Base-by-base conservation (phyloP, 2,797 vertebrate species). In the Peromyscus eremicus region DNA sequence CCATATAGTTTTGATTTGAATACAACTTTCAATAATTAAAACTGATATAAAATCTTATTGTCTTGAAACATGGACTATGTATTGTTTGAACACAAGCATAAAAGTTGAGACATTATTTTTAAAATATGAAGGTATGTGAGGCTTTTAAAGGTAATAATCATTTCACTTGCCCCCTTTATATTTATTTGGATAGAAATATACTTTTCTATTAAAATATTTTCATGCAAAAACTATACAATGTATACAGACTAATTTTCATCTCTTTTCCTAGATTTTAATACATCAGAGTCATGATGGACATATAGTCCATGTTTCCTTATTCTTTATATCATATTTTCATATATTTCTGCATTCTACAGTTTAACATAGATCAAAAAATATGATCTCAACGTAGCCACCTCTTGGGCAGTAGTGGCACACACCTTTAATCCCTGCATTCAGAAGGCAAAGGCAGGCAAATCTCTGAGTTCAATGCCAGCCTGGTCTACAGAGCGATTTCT, bases 21-120 rank as follows among this genome's bases (percentile, higher is more conserved):
- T 2, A 32, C n/a, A 40, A 71, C 5, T 91, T 81, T 90, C 52
- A 40, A 77, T 55, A 81, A 60, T 25, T 93, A 89, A 73, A 92
- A 83, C 64, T 34, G 1, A 94, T 17, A 92, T 82, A 9, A 87
- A 92, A 92, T 0, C 4, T 46, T 68, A 77, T 5, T 49, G 4
- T 71, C 21, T 66, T 95, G 8, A 49, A 64, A 80, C 86, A 7
- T 70, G 37, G 14, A 0, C 6, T 88, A 52, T 62, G 73, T 17
- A 75, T 27, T 83, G 17, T 84, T 77, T 29, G 84, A 0, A 8
- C 16, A 25, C 17, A 87, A 73, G 4, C 5, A 49, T 11, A 17
- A 13, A 70, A 64, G 1, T 40, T 3, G 21, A 55, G 6, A 27
- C 10, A 32, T 29, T 81, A 84, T 32, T 83, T 37, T 21, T 87